Evolutionary conservation across 2,888 invertebrate genomes (phyloP), one percentile per base, ranked within the genome.

Genomic region (Acrobasis consociella): DNA sequence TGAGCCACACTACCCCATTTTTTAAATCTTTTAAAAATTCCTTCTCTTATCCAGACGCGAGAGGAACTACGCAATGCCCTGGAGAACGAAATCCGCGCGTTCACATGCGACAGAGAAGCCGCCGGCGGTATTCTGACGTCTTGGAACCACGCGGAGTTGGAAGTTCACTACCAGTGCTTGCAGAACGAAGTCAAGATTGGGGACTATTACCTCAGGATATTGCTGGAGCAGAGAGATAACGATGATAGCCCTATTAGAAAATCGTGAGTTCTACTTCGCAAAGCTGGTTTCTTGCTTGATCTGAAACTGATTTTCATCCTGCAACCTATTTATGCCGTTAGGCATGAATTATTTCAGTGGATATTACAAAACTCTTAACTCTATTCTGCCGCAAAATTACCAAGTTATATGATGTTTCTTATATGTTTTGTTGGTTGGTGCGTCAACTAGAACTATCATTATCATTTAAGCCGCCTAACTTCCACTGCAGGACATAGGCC

Each of bases 131-230:
- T 94, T 60, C 93, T 97, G 37, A 97, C 97, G 0, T 97, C 99
- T 0, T 99, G 99, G 99, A 99, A 99, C 93, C 98, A 99, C 92
- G 95, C 97, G 50, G 99, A 99, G 88, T 97, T 99, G 82, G 98
- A 99, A 93, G 95, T 99, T 13, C 95, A 95, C 77, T 99, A 99
- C 93, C 96, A 96, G 80, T 98, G 99, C 78, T 94, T 99, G 69
- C 96, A 97, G 63, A 98, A 99, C 75, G 99, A 99, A 93, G 98
- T 99, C 70, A 97, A 97, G 92, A 99, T 99, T 75, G 99, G 99
- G 15, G 99, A 99, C 87, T 99, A 99, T 89, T 99, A 99, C 86
- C 94, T 99, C 71, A 94, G 99, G 72, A 93, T 99, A 76, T 93
- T 99, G 69, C 91, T 99, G 62, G 99, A 99, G 84, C 97, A 98